A percentile compares a stretch with the other conserved stretches of the same genome.
phyloP scores from a whole-genome alignment of 1,140 invertebrate species.

The Musca vetustissima region DNA sequence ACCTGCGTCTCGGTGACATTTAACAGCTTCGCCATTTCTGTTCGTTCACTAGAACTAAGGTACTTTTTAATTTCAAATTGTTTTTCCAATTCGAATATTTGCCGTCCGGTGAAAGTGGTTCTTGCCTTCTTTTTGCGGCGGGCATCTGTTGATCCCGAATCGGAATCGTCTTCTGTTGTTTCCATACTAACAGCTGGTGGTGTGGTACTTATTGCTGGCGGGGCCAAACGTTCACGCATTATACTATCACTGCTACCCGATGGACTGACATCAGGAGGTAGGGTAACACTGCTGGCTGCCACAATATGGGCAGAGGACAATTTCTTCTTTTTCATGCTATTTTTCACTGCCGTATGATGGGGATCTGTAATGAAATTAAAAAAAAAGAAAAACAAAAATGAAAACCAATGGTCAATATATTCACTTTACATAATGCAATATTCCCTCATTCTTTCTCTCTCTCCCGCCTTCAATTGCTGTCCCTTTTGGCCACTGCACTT shows the following conservation, averaged over 20 bases:
- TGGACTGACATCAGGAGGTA: conserved; percentile 41
- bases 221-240: conserved; percentile 38
- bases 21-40: conserved; percentile 89
- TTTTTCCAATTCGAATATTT: conserved; percentile 95
- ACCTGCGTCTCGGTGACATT: conserved; percentile 97
- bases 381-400: too few species aligned
- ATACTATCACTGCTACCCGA: conserved; percentile 47
- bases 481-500: too few species aligned
- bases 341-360: conserved; percentile 34
- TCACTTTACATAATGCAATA: too few species aligned
- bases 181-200: conserved; percentile 41
- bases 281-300: neutral
- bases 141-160: conserved; percentile 64
- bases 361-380: neutral
- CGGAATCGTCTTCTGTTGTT: conserved; percentile 61
- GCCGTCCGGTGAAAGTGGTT: conserved; percentile 91
- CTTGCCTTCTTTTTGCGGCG: conserved; percentile 90
- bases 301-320: conserved; percentile 24
- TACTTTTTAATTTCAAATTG: conserved; percentile 96
- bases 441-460: too few species aligned
- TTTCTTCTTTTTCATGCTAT: conserved; percentile 48
- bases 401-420: too few species aligned
- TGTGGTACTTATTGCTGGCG: conserved; percentile 29
- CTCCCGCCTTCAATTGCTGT: too few species aligned
- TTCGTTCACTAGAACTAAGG: conserved; percentile 89